Conservation (phyloP, 2,113 vertebrate genomes). For the Barnardius zonarius region DNA sequence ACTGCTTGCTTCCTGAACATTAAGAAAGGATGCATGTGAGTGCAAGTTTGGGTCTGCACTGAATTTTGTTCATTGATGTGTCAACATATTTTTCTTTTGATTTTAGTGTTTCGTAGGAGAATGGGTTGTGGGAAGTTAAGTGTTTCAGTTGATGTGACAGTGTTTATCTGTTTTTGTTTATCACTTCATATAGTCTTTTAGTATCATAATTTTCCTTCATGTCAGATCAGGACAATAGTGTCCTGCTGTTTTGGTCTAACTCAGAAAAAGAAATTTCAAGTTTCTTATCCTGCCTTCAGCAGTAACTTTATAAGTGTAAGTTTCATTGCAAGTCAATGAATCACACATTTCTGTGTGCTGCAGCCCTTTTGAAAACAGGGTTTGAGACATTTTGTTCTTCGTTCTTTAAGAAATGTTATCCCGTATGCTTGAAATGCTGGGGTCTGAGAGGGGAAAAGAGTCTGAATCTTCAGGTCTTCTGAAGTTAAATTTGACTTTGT, state of each 20-base stretch:
- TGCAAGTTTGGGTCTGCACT: neutral
- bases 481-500: neutral
- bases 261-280: neutral
- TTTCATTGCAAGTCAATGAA: slow-evolving; percentile 11
- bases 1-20: neutral
- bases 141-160: neutral
- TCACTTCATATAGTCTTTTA: neutral
- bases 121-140: neutral
- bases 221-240: neutral
- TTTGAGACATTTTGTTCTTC: neutral
- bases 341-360: slow-evolving; percentile 25
- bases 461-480: neutral
- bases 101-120: neutral
- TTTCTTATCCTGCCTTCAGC: neutral
- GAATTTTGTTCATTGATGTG: neutral
- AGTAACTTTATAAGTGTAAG: neutral
- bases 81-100: neutral
- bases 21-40: neutral
- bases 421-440: neutral
- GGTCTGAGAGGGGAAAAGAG: neutral
- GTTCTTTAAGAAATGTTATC: neutral
- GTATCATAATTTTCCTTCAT: neutral
- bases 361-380: neutral
- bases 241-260: neutral
- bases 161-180: neutral